Base-by-base conservation (phyloP, 2,888 invertebrate species). In the Subacronicta megacephala region DNA sequence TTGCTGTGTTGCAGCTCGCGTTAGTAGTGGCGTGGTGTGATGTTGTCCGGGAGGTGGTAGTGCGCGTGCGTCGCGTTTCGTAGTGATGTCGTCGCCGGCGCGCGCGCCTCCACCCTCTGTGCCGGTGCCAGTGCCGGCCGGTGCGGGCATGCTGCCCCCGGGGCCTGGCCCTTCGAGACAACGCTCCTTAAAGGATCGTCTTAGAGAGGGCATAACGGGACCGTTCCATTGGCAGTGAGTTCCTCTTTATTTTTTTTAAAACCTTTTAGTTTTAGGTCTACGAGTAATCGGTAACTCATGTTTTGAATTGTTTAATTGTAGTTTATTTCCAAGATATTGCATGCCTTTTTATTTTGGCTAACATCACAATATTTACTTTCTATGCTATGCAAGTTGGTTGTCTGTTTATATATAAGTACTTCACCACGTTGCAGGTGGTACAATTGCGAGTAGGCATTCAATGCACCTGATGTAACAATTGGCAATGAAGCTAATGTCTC, bases 141-240 rank as follows among this genome's bases (percentile, higher is more conserved):
- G 94, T 71, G 92, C 93, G 72, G 94, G 89, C 78, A 81, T 86
- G 82, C 82, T 94, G 75, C 93, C 94, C 52, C 89, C 92, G 16
- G 93, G 93, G 26, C 93, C 93, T 7, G 94, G 92, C 12, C 97
- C 97, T 55, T 95, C 96, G 61, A 94, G 97, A 56, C 97, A 97
- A 82, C 95, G 97, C 64, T 97, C 97, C 49, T 94, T 97, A 78
- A 96, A 96, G 88, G 97, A 97, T 87, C 95, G 97, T 54, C 95
- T 97, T 49, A 95, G 96, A 86, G 97, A 97, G 71, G 97, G 97
- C 82, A 97, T 97, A 84, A 96, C 96, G 45, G 96, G 96, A 88
- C 96, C 96, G 80, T 96, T 97, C 87, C 95, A 96, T 81, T 97
- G 97, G 97, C 97, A 97, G 97, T 97, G 95, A 97, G 97, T 97